Conservation (phyloP, 2,888 invertebrate species). For the Boloria selene region DNA sequence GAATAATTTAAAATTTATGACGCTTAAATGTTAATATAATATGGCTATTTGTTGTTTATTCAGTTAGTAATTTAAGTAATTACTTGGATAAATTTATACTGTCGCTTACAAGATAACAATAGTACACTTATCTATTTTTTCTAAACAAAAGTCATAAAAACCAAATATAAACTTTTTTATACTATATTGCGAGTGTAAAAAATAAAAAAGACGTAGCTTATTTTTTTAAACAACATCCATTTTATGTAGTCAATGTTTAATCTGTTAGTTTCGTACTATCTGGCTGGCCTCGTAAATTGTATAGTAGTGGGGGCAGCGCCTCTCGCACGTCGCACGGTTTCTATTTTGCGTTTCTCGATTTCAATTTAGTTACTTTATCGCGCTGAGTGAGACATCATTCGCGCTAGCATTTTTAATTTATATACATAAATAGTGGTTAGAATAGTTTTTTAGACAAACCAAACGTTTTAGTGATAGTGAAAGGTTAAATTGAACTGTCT, state of each 20-base stretch:
- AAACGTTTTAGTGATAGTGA: conserved; percentile 56
- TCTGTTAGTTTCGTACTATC: conserved; percentile 62
- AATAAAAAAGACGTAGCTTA: not conserved
- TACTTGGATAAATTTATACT: not conserved
- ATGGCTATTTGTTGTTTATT: too few species aligned
- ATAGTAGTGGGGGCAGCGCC: conserved; percentile 69
- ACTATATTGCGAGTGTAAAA: too few species aligned
- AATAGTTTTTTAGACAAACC: conserved; percentile 55
- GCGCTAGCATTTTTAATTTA: conserved; percentile 68
- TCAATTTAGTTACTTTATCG: conserved; percentile 76
- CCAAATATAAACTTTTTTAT: too few species aligned
- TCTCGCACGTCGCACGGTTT: conserved; percentile 77
- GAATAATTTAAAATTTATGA: too few species aligned
- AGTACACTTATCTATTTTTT: too few species aligned
- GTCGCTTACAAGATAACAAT: not conserved
- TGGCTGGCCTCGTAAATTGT: conserved; percentile 77
- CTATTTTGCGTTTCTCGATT: conserved; percentile 80
- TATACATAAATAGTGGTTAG: conserved; percentile 65
- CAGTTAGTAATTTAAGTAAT: too few species aligned
- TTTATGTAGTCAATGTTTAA: conserved; percentile 46
- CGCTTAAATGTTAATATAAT: too few species aligned
- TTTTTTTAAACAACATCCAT: not conserved
- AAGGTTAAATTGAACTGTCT: conserved; percentile 56
- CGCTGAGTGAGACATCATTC: conserved; percentile 65
- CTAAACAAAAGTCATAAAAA: too few species aligned